These are phyloP conservation scores for Oxyruncus cristatus DNA, from an alignment of 2,113 vertebrate genomes.

Conservation along the genomic window DNA sequence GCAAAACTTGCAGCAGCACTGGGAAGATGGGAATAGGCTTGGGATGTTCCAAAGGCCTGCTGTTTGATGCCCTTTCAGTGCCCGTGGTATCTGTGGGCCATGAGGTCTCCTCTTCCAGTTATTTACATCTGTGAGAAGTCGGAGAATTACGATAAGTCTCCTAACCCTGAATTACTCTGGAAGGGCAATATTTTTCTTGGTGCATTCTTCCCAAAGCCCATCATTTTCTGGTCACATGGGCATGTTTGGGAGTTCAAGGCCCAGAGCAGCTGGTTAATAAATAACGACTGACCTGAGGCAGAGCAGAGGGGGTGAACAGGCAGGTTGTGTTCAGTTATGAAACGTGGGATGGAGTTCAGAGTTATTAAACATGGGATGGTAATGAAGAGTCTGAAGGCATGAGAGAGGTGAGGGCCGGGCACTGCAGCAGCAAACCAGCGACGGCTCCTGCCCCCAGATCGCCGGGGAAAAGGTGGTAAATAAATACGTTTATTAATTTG, in stretches of 20 bases:
- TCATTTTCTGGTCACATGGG: background rate
- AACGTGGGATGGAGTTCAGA: background rate
- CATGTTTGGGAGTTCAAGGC: background rate
- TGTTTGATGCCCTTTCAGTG: background rate
- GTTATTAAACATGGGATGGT: background rate
- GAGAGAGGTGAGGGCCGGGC: background rate
- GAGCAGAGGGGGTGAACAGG: background rate
- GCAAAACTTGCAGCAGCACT: background rate
- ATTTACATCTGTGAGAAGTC: background rate
- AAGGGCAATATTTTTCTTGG: background rate
- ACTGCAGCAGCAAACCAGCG: too few relatives aligned
- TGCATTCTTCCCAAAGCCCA: background rate
- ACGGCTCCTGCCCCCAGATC: background rate
- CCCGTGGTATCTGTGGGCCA: background rate
- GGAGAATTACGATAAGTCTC: background rate
- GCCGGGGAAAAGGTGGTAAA: background rate
- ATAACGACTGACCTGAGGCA: background rate
- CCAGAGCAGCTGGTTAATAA: background rate
- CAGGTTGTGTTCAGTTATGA: background rate
- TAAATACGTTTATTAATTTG: background rate
- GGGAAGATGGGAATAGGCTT: background rate
- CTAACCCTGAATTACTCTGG: background rate
- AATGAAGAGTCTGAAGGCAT: background rate
- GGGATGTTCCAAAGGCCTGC: too few relatives aligned
- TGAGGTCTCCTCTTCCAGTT: background rate